Percentiles rank a stretch among this genome's conserved stretches.
Evolutionary conservation across 2,797 vertebrate species (phyloP).

Genomic region (Galagoides demidoff): DNA sequence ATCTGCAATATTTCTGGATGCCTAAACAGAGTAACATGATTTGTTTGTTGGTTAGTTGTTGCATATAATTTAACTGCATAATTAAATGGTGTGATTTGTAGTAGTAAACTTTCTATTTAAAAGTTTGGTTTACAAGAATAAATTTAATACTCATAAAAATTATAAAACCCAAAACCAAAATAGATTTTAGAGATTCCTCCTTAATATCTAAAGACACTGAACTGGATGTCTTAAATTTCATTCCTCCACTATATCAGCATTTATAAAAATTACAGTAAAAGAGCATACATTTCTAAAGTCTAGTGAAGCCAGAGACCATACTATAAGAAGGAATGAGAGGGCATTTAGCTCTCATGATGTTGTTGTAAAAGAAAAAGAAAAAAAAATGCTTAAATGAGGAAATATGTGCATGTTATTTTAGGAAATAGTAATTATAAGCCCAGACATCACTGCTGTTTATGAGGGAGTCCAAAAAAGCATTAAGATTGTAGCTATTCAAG

Average conservation of each 20-base stretch:
- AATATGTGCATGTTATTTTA: not conserved
- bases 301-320: not conserved
- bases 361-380: not conserved
- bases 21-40: not conserved
- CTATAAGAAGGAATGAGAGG: not conserved
- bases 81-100: not conserved
- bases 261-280: not conserved
- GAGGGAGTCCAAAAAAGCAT: not conserved
- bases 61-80: not conserved
- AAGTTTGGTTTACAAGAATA: not conserved
- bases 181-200: not conserved
- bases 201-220: not conserved
- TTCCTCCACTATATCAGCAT: not conserved
- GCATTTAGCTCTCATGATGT: not conserved
- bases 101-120: not conserved
- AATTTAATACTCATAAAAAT: not conserved
- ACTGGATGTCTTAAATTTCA: not conserved
- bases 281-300: not conserved
- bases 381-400: not conserved
- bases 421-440: not conserved
- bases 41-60: not conserved
- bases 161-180: slow-evolving; percentile 39
- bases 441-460: not conserved
- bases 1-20: not conserved
- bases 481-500: not conserved